Conservation (phyloP, 2,888 invertebrate genomes). For the Ophioninae sp. region DNA sequence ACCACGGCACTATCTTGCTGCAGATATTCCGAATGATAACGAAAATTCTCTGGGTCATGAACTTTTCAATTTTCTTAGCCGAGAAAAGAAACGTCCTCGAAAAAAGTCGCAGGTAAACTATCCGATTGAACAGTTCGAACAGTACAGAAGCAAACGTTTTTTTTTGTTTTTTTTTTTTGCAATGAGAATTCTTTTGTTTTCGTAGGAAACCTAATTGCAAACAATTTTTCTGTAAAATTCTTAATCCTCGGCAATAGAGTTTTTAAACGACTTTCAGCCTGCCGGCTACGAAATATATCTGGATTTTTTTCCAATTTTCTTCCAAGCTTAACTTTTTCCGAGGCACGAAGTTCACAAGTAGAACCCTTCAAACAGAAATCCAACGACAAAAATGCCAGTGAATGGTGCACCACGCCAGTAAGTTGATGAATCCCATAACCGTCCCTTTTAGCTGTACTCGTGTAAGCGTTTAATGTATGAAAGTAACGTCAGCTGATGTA, state of each 20-base stretch:
- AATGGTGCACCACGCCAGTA: conserved; percentile 22
- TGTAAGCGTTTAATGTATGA: conserved; percentile 22
- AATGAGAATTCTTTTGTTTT: no score
- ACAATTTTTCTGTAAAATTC: no score
- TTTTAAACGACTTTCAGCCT: no score
- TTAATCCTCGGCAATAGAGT: no score
- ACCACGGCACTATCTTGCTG: conserved; percentile 83
- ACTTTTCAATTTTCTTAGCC: conserved; percentile 1
- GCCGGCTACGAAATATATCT: not conserved
- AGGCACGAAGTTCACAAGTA: not conserved
- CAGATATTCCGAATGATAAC: conserved; percentile 61
- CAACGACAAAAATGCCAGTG: conserved; percentile 22
- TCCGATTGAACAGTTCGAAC: not conserved
- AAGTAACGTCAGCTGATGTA: conserved; percentile 14
- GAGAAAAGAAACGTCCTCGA: not conserved
- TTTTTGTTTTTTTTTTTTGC: no score
- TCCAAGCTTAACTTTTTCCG: not conserved
- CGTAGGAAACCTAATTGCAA: no score
- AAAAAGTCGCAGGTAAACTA: not conserved
- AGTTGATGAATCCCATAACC: conserved; percentile 35
- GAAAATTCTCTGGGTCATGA: conserved; percentile 16
- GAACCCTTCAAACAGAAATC: not conserved
- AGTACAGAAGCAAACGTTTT: no score
- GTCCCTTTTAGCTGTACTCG: conserved; percentile 2
- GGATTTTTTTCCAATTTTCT: not conserved